Percentiles rank a stretch among this genome's conserved stretches.
These are phyloP conservation scores for Zaprionus taronus DNA, from an alignment of 1,140 invertebrate genomes.

Conservation along the genomic window DNA sequence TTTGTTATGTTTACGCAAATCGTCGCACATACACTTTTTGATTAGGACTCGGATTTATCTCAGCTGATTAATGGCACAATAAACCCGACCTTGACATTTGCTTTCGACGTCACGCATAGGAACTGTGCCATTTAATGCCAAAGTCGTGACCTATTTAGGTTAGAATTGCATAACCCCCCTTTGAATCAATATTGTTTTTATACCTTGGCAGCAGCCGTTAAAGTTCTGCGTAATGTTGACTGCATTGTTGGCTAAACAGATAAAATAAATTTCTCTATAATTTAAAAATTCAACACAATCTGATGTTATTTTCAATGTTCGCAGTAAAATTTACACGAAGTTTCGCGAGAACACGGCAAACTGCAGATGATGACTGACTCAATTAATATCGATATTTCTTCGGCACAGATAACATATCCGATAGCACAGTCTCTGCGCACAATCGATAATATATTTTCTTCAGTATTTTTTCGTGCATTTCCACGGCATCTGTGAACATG, in stretches of 20 bases:
- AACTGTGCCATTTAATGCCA: slow-evolving; percentile 46
- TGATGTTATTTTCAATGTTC: slow-evolving; percentile 56
- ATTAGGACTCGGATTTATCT: slow-evolving; percentile 34
- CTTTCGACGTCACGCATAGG: slow-evolving; percentile 19
- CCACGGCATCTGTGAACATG: not conserved
- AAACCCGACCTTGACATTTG: slow-evolving; percentile 52
- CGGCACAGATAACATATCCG: not conserved
- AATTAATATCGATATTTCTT: slow-evolving; percentile 29
- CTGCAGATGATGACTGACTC: slow-evolving; percentile 40
- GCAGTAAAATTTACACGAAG: slow-evolving; percentile 34
- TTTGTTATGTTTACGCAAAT: slow-evolving; percentile 60
- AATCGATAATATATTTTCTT: not conserved
- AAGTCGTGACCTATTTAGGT: slow-evolving; percentile 64
- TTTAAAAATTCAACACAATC: slow-evolving; percentile 35
- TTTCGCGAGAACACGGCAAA: slow-evolving; percentile 42
- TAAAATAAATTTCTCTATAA: slow-evolving; percentile 29
- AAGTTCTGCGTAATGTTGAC: slow-evolving; percentile 69
- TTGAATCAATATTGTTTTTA: slow-evolving; percentile 13
- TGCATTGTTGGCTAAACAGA: slow-evolving; percentile 67
- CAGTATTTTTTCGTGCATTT: slow-evolving; percentile 13
- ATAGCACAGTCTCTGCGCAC: not conserved
- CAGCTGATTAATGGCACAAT: slow-evolving; percentile 41
- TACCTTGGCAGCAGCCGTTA: slow-evolving; percentile 73
- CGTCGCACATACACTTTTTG: slow-evolving; percentile 28
- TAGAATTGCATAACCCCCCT: slow-evolving; percentile 81